Conservation (phyloP, 1,140 invertebrate genomes). For the Macrobrachium nipponense region DNA sequence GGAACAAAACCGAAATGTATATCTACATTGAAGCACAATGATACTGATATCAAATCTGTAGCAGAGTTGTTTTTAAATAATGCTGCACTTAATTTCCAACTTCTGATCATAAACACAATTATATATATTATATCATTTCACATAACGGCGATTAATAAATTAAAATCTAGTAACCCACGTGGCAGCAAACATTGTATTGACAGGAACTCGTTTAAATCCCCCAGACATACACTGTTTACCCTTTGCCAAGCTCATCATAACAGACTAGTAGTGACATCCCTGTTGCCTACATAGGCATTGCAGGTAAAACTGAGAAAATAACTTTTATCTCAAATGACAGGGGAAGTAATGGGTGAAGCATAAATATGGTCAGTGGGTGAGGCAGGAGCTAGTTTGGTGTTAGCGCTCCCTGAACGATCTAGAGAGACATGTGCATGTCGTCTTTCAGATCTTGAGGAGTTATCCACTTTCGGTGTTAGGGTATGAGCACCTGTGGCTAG, state of each 20-base stretch:
- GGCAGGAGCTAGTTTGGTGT: constrained; percentile 56
- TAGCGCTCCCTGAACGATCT: constrained; percentile 57
- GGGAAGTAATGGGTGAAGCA: constrained; percentile 63
- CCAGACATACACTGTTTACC: too few relatives aligned
- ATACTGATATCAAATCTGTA: too few relatives aligned
- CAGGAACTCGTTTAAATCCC: too few relatives aligned
- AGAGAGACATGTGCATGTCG: constrained; percentile 61
- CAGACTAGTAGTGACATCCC: constrained; percentile 32
- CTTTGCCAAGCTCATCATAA: not conserved
- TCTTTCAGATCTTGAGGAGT: constrained; percentile 38
- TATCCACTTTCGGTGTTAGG: constrained; percentile 61
- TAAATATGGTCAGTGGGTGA: constrained; percentile 63
- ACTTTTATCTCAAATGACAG: constrained; percentile 58
- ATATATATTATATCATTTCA: too few relatives aligned
- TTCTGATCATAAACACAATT: too few relatives aligned
- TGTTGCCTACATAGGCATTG: not conserved
- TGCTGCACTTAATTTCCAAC: too few relatives aligned
- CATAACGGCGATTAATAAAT: too few relatives aligned
- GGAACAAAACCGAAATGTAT: too few relatives aligned
- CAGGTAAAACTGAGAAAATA: not conserved
- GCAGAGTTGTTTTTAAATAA: too few relatives aligned
- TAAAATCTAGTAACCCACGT: too few relatives aligned
- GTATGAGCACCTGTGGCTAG: constrained; percentile 60
- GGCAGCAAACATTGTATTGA: too few relatives aligned
- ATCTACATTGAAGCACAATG: too few relatives aligned